phyloP scores from a whole-genome alignment of 2,888 invertebrate species.

The Euplagia quadripunctaria region DNA sequence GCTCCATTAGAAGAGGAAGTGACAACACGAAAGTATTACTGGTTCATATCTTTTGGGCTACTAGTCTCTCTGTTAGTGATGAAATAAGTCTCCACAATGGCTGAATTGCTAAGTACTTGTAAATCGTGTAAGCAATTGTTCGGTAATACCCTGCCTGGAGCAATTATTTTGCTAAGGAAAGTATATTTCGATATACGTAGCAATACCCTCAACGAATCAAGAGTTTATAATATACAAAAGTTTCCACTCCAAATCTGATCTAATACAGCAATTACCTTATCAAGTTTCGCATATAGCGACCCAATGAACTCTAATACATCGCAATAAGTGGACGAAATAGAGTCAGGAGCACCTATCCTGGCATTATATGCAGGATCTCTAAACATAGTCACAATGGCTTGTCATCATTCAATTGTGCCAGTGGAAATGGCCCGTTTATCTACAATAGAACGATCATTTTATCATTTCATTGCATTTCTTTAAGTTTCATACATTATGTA shows the following conservation, averaged over 20 bases:
- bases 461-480: conserved; percentile 83
- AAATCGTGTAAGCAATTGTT: too few species aligned
- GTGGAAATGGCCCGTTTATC: conserved; percentile 82
- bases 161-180: background rate
- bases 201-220: background rate
- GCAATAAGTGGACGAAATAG: conserved; percentile 75
- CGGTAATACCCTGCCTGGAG: too few species aligned
- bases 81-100: too few species aligned
- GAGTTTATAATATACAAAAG: conserved; percentile 46
- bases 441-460: conserved; percentile 74
- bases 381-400: conserved; percentile 85
- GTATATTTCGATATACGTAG: background rate
- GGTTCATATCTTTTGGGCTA: too few species aligned
- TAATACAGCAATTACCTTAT: conserved; percentile 65
- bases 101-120: too few species aligned
- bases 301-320: conserved; percentile 78
- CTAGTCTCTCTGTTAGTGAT: too few species aligned
- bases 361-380: conserved; percentile 84
- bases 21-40: too few species aligned
- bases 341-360: conserved; percentile 74
- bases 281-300: conserved; percentile 73
- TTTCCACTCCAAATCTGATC: conserved; percentile 59
- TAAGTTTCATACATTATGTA: conserved; percentile 83
- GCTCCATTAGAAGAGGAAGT: too few species aligned
- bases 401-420: conserved; percentile 85